Percentiles rank a stretch among this genome's conserved stretches.
Conservation (phyloP, 1,140 invertebrate species). For the Carposina sasakii region DNA sequence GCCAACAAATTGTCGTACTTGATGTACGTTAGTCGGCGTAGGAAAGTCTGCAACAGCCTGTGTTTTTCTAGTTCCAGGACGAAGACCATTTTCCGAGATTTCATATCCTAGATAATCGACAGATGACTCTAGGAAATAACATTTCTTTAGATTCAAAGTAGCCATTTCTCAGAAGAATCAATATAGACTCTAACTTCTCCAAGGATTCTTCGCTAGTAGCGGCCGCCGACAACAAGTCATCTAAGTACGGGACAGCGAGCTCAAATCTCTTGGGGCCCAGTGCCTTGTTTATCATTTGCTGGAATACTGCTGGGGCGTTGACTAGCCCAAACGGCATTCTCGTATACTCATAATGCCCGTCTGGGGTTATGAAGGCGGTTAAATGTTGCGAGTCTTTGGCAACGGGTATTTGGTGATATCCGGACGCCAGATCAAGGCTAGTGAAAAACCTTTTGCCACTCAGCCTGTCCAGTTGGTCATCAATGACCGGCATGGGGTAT, state of each 20-base stretch:
- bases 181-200: constrained; percentile 27
- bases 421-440: constrained; percentile 18
- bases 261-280: constrained; percentile 9
- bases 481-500: constrained; percentile 13
- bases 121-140: background rate
- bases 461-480: constrained; percentile 14
- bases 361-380: background rate
- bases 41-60: background rate
- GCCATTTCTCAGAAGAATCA: too few relatives aligned
- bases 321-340: constrained; percentile 1
- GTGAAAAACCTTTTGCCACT: constrained; percentile 24
- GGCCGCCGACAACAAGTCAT: constrained; percentile 22
- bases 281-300: constrained; percentile 21
- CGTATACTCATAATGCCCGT: constrained; percentile 1
- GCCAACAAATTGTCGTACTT: constrained; percentile 2
- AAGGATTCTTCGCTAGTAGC: constrained; percentile 29
- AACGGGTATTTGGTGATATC: background rate
- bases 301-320: background rate
- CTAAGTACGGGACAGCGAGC: constrained; percentile 20
- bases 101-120: constrained; percentile 5
- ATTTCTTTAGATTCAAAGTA: constrained; percentile 5
- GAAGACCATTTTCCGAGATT: background rate
- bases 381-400: constrained; percentile 15
- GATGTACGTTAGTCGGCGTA: background rate
- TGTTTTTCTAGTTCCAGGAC: background rate